phyloP scores from a whole-genome alignment of 2,888 invertebrate species.

The Drosophila leonis region DNA sequence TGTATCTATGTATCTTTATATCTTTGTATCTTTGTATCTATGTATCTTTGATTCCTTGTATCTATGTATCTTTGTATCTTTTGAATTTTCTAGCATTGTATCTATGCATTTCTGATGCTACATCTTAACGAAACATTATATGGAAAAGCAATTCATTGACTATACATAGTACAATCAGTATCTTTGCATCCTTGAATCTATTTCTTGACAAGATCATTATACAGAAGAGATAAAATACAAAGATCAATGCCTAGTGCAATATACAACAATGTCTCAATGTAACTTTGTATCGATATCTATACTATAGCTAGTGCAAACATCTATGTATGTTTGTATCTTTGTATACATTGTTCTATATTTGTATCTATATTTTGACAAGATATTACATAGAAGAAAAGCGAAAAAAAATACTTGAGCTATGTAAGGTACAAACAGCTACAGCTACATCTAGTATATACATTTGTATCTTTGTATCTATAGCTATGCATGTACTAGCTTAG shows the following conservation, averaged over 20 bases:
- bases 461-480: constrained; percentile 15
- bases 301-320: not conserved
- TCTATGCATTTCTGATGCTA: not conserved
- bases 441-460: constrained; percentile 4
- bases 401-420: constrained; percentile 4
- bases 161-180: not conserved
- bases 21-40: not conserved
- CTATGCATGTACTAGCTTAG: constrained; percentile 23
- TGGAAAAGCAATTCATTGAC: not conserved
- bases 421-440: not conserved
- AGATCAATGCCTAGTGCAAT: not conserved
- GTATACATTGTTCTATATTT: constrained; percentile 1
- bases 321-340: not conserved
- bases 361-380: not conserved
- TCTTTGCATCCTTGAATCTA: constrained; percentile 1
- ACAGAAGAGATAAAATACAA: not conserved
- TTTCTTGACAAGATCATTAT: not conserved
- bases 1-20: not conserved
- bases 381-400: not conserved
- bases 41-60: constrained; percentile 3
- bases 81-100: not conserved
- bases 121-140: not conserved
- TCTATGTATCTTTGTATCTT: not conserved
- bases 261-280: not conserved
- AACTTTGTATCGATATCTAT: not conserved